phyloP scores from a whole-genome alignment of 2,797 vertebrate species.

The Artibeus jamaicensis region DNA sequence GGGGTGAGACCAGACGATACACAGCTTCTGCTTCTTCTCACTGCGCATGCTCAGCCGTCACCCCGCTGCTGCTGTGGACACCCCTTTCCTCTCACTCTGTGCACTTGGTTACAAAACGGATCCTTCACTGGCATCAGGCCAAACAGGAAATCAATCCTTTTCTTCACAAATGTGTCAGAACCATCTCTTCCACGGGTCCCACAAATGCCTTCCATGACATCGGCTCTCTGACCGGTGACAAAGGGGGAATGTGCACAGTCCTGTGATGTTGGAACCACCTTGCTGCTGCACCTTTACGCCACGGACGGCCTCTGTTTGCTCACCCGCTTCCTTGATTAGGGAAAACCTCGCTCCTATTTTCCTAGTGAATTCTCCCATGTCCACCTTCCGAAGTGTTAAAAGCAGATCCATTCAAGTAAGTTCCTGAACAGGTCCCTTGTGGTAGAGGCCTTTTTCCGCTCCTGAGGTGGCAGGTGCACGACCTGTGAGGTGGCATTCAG shows the following conservation, averaged over 20 bases:
- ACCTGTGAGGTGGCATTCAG: background rate
- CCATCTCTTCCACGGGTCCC: background rate
- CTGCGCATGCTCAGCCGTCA: background rate
- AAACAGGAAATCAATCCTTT: slow-evolving; percentile 7
- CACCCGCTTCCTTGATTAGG: background rate
- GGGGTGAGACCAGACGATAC: background rate
- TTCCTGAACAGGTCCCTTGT: background rate
- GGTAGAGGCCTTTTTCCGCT: background rate
- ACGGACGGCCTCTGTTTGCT: background rate
- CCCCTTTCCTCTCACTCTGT: background rate
- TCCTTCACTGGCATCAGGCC: background rate
- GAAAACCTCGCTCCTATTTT: background rate
- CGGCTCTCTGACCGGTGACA: background rate
- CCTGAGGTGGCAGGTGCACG: background rate
- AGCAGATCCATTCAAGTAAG: background rate
- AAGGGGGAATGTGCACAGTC: background rate
- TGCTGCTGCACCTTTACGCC: background rate
- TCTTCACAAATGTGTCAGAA: background rate
- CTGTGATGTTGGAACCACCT: background rate
- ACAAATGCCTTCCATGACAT: background rate
- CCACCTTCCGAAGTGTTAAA: background rate
- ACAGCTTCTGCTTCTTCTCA: background rate
- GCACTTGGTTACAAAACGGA: background rate
- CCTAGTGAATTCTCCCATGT: background rate
- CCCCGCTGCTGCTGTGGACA: background rate